phyloP scores from a whole-genome alignment of 2,888 invertebrate genomes.

The Actias luna region DNA sequence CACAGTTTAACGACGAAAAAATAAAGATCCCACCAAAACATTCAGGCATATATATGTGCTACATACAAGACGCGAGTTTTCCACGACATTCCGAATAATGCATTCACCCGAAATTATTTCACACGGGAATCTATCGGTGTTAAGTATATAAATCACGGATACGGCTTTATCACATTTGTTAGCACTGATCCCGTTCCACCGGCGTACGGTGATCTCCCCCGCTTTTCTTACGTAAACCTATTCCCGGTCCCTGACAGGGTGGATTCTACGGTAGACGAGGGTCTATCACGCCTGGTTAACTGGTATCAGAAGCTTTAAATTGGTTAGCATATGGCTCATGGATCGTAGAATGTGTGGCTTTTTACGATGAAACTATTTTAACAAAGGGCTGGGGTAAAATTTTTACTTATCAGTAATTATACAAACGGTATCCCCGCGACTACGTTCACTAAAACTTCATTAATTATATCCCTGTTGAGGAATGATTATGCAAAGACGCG shows the following conservation, averaged over 20 bases:
- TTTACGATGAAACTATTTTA: constrained; percentile 40
- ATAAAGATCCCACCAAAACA: no score
- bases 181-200: constrained; percentile 43
- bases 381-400: constrained; percentile 29
- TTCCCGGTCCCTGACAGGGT: neutral
- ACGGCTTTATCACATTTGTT: constrained; percentile 51
- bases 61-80: neutral
- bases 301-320: constrained; percentile 1
- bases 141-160: constrained; percentile 69
- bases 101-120: constrained; percentile 41
- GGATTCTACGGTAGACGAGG: neutral
- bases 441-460: no score
- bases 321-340: constrained; percentile 7
- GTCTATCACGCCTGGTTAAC: neutral
- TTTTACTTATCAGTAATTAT: constrained; percentile 5
- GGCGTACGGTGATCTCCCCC: constrained; percentile 16
- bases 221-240: neutral
- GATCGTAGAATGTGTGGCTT: constrained; percentile 34
- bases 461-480: no score
- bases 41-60: no score
- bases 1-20: no score
- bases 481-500: no score
- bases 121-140: constrained; percentile 69
- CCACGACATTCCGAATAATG: constrained; percentile 26
- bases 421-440: neutral